Evolutionary conservation across 2,888 invertebrate species (phyloP).

Genomic region (Druceiella hillmani): DNA sequence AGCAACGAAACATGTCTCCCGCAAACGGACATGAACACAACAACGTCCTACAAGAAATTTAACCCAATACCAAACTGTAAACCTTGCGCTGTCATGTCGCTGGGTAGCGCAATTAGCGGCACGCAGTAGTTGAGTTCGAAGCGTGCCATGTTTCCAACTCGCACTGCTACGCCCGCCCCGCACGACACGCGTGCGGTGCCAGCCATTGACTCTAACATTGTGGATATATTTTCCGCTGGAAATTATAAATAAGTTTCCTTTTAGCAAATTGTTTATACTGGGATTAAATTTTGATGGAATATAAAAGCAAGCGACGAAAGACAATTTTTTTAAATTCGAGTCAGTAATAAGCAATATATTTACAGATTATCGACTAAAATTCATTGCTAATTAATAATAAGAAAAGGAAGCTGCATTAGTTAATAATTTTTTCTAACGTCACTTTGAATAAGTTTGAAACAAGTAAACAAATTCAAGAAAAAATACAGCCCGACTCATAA

Average conservation of each 20-base stretch:
- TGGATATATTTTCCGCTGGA: constrained; percentile 38
- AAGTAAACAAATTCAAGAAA: too few relatives aligned
- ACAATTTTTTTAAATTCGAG: too few relatives aligned
- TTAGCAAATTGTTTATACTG: constrained; percentile 2
- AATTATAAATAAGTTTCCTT: constrained; percentile 14
- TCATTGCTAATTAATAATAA: too few relatives aligned
- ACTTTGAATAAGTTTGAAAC: too few relatives aligned
- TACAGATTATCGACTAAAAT: too few relatives aligned
- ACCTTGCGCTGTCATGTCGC: constrained; percentile 62
- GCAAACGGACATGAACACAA: constrained; percentile 4
- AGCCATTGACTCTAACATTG: constrained; percentile 36
- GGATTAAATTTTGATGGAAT: too few relatives aligned
- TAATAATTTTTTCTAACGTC: too few relatives aligned
- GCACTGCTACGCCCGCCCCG: constrained; percentile 80
- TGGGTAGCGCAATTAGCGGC: constrained; percentile 61
- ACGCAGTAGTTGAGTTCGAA: constrained; percentile 93
- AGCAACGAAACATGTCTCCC: not conserved
- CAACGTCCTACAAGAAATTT: constrained; percentile 59
- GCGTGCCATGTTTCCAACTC: constrained; percentile 77
- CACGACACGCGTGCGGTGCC: constrained; percentile 64
- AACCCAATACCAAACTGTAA: constrained; percentile 83
- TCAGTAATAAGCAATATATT: too few relatives aligned
- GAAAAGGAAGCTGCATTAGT: too few relatives aligned
- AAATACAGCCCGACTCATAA: too few relatives aligned
- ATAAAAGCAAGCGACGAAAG: too few relatives aligned